A percentile compares a stretch with the other conserved stretches of the same genome.
phyloP scores from a whole-genome alignment of 2,113 vertebrate species.

The Chrysemys picta region DNA sequence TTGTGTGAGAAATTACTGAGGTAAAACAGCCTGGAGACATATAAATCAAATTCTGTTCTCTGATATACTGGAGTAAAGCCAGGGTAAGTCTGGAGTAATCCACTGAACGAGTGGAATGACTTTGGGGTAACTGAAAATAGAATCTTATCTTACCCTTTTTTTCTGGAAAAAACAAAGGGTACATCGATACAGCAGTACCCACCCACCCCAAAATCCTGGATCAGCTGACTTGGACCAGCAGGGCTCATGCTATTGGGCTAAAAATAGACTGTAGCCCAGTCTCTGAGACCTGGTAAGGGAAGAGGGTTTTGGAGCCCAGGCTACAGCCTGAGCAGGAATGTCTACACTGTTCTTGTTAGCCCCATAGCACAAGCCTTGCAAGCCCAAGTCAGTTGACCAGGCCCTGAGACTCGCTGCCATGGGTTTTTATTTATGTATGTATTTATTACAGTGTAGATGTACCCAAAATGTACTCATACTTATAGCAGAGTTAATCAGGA shows the following conservation, averaged over 20 bases:
- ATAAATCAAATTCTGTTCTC: background rate
- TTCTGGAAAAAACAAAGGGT: no score
- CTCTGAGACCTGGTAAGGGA: background rate
- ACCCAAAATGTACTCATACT: background rate
- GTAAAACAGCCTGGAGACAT: background rate
- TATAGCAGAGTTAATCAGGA: background rate
- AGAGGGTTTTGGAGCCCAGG: background rate
- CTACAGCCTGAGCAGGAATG: no score
- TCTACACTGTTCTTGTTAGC: no score
- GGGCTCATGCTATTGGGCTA: background rate
- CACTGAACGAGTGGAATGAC: background rate
- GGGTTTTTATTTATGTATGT: background rate
- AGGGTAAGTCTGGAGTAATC: accelerated
- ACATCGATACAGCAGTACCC: background rate
- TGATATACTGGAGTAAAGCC: background rate
- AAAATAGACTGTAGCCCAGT: background rate
- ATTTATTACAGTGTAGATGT: background rate
- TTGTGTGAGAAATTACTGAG: background rate
- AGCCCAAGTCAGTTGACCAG: background rate
- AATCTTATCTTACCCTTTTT: background rate
- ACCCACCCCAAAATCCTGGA: background rate
- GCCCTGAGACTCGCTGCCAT: background rate
- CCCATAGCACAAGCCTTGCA: background rate
- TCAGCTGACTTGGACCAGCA: background rate
- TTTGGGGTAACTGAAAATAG: accelerated